phyloP scores from a whole-genome alignment of 2,888 invertebrate species.

The Apamea crenata region DNA sequence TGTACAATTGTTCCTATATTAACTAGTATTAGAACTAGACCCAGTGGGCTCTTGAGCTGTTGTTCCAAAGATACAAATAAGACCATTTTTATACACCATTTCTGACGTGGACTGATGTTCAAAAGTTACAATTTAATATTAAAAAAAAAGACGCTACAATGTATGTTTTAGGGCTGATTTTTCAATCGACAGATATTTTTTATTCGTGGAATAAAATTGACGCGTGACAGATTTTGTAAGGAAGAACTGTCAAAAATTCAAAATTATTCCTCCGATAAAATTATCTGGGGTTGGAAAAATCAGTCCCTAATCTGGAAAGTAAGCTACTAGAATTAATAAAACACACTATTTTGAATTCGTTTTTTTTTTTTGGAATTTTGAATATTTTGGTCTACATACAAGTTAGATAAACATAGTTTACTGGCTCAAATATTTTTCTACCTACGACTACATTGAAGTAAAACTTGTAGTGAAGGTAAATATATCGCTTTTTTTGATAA shows the following conservation, averaged over 20 bases:
- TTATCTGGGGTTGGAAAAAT: no score
- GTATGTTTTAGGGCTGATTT: background rate
- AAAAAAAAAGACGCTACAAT: constrained; percentile 15
- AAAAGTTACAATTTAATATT: background rate
- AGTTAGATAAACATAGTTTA: constrained; percentile 8
- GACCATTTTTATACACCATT: constrained; percentile 51
- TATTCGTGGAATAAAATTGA: no score
- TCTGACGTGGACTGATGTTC: constrained; percentile 50
- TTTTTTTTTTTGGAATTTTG: constrained; percentile 13
- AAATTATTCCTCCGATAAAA: no score
- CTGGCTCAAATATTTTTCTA: constrained; percentile 42
- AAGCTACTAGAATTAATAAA: constrained; percentile 2
- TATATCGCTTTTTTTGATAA: constrained; percentile 32
- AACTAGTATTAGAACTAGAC: constrained; percentile 55
- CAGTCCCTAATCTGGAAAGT: background rate
- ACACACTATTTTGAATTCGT: background rate
- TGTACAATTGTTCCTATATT: constrained; percentile 63
- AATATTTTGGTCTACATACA: constrained; percentile 14
- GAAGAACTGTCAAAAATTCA: no score
- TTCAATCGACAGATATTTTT: no score
- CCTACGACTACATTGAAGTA: constrained; percentile 45
- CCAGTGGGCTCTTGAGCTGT: constrained; percentile 61
- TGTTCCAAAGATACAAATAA: constrained; percentile 48
- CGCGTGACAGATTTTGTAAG: no score
- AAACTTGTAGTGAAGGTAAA: constrained; percentile 33